A percentile compares a stretch with the other conserved stretches of the same genome.
These are phyloP conservation scores for Malurus cyaneus DNA, from an alignment of 2,113 vertebrate genomes.

Conservation along the genomic window DNA sequence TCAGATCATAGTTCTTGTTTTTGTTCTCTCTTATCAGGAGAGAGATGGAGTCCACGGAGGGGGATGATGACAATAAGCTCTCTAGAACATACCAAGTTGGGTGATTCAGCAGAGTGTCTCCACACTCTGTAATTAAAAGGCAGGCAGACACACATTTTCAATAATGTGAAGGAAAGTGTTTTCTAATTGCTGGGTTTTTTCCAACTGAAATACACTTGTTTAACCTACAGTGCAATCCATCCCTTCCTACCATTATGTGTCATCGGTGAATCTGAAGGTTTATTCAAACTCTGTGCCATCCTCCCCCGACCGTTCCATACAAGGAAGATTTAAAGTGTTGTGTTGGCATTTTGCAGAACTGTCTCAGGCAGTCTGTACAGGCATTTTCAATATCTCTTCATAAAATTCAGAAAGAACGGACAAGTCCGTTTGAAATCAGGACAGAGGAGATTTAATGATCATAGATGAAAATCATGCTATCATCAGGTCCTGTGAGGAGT, in stretches of 20 bases:
- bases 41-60: constrained; percentile 17
- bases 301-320: neutral
- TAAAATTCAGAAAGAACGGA: neutral
- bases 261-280: constrained; percentile 35
- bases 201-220: constrained; percentile 41
- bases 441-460: neutral
- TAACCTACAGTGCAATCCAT: constrained; percentile 50
- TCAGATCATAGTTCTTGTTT: constrained; percentile 21
- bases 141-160: constrained; percentile 63
- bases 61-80: constrained; percentile 46
- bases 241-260: constrained; percentile 36
- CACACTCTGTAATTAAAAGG: constrained; percentile 63
- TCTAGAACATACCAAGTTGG: constrained; percentile 35
- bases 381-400: neutral
- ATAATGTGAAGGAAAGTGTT: constrained; percentile 48
- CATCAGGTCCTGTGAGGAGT: neutral
- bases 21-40: constrained; percentile 16
- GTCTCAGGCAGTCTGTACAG: neutral
- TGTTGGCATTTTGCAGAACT: neutral
- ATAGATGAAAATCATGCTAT: neutral
- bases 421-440: neutral
- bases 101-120: constrained; percentile 56
- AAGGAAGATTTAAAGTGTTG: neutral
- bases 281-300: neutral
- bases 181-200: constrained; percentile 42